Evolutionary conservation across 2,113 vertebrate genomes (phyloP).

Genomic region (Neotoma lepida): DNA sequence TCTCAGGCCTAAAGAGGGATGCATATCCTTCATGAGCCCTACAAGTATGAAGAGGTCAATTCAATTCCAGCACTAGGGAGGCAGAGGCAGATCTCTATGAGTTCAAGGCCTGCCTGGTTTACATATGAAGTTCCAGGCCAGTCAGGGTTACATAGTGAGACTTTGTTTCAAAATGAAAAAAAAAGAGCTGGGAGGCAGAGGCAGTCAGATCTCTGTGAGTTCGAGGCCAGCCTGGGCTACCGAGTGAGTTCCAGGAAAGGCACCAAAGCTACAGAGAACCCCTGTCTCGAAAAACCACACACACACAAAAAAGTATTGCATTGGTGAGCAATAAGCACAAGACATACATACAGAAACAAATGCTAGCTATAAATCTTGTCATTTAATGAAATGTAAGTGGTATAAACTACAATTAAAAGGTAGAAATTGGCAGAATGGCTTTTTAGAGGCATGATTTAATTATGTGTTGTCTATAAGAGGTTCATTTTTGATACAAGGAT

Average conservation of each 20-base stretch:
- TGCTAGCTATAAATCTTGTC: background rate
- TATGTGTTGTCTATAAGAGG: background rate
- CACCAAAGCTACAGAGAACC: too few relatives aligned
- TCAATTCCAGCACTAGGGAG: background rate
- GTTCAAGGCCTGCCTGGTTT: background rate
- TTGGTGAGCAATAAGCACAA: background rate
- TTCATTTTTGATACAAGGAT: background rate
- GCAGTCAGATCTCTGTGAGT: too few relatives aligned
- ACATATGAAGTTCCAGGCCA: too few relatives aligned
- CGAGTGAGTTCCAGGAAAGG: too few relatives aligned
- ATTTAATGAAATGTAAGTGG: background rate
- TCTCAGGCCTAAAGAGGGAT: background rate
- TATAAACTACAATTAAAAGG: conserved; percentile 2
- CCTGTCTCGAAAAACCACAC: too few relatives aligned
- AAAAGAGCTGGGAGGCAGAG: too few relatives aligned
- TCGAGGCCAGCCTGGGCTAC: too few relatives aligned
- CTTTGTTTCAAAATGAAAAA: background rate
- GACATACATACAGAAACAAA: background rate
- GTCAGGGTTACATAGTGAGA: background rate
- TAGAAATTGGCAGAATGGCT: background rate
- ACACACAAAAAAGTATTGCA: too few relatives aligned
- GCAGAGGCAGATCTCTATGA: background rate
- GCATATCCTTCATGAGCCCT: too few relatives aligned
- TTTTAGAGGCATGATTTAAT: background rate
- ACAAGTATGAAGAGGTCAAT: background rate